Base-by-base conservation (phyloP, 1,140 invertebrate species). In the Leptoteleia sp. region DNA sequence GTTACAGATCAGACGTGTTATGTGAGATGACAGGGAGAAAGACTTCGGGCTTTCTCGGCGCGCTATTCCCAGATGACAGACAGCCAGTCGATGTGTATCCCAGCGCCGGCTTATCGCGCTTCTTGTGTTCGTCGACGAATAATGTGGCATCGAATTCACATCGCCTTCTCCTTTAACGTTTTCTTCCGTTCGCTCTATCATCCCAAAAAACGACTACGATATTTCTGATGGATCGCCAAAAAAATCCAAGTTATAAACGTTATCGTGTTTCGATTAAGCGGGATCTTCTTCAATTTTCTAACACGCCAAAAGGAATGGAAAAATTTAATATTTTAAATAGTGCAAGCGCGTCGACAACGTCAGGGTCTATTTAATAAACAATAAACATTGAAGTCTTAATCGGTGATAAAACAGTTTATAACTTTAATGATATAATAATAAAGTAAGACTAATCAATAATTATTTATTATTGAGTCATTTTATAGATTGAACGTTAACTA, bases 1-100 rank as follows among this genome's bases (percentile, higher is more conserved):
- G 64, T 68, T 76, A 62, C 73, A 62, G 48, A 76, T 76, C 73
- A 76, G 57, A 76, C 64, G 55, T 57, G 64, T 70, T 68, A 64
- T 22, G 64, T 27, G 52, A 70, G 37, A 72, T 72, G 64, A 76
- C 64, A 68, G 55, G 45, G 72, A 40, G 54, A 70, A 76, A 70
- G 73, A 76, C 70, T 76, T 48, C 17, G 35, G 33, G 59, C 9
- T 65, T 71, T 77, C 65, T 65, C 65, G 31, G 35, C 47, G 48
- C 19, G 43, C 59, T 59, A 77, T 77, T 77, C 65, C 59, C 75
- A 52, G 65, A 65, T 77, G 75, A 70, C 75, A 71, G 75, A 64
- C 65, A 77, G 75, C 43, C 65, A 70, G 55, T 76, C 57, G 64
- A 42, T 54, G 62, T 42, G 45, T 70, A 77, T 77, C 65, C 75